phyloP scores from a whole-genome alignment of 92 coral and sea anemone genomes.

The Phenganax subtilis region DNA sequence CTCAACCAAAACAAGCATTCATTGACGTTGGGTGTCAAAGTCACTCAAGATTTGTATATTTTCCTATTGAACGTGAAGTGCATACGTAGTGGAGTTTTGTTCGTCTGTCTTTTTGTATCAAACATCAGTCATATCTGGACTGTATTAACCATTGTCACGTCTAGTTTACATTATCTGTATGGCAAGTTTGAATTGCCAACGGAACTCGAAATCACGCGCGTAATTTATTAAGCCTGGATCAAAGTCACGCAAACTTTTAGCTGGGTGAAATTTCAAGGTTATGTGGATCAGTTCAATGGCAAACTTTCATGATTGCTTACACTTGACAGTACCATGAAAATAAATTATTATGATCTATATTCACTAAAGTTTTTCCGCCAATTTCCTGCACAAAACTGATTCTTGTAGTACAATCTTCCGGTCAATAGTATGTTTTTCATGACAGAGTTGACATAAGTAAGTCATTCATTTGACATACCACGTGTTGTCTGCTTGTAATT shows the following conservation, averaged over 20 bases:
- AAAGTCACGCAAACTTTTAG: slow-evolving; percentile 1
- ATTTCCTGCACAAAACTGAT: too few relatives aligned
- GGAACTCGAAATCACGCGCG: slow-evolving; percentile 20
- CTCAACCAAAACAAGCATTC: too few relatives aligned
- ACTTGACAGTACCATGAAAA: too few relatives aligned
- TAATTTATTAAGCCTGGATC: neutral
- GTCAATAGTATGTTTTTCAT: neutral
- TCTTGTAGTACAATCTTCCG: neutral
- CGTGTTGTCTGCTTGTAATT: slow-evolving; percentile 1
- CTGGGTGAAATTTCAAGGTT: too few relatives aligned
- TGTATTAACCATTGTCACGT: neutral
- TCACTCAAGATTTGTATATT: too few relatives aligned
- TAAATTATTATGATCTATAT: neutral
- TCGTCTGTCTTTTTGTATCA: too few relatives aligned
- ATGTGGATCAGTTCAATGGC: too few relatives aligned
- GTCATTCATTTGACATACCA: neutral
- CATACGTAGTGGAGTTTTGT: too few relatives aligned
- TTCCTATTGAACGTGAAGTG: too few relatives aligned
- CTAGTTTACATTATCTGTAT: neutral
- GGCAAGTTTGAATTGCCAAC: neutral
- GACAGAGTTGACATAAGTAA: neutral
- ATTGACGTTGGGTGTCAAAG: too few relatives aligned
- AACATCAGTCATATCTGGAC: too few relatives aligned
- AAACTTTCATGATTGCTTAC: too few relatives aligned
- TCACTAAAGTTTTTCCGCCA: neutral